Percentiles rank a stretch among this genome's conserved stretches.
Conservation (phyloP, 2,113 vertebrate species). For the Vulpes ferrilata region DNA sequence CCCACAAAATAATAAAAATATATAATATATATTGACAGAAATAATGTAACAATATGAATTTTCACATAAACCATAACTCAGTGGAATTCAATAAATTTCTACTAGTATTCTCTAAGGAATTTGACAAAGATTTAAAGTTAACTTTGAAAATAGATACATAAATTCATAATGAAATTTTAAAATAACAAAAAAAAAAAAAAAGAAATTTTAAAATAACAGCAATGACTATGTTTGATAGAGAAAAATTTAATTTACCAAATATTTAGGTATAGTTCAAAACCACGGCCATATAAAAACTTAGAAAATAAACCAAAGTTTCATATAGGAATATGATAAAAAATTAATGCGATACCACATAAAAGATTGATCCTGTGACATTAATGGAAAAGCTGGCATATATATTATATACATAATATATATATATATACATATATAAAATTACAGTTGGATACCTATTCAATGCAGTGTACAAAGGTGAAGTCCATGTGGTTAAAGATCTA, state of each 20-base stretch:
- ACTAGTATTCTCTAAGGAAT: background rate
- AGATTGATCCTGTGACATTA: background rate
- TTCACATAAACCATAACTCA: background rate
- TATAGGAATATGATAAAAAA: background rate
- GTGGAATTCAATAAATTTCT: background rate
- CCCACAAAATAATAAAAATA: background rate
- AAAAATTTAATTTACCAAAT: background rate
- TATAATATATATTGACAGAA: background rate
- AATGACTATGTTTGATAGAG: background rate
- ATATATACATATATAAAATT: background rate
- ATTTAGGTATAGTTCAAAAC: constrained; percentile 2
- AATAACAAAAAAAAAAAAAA: too few relatives aligned
- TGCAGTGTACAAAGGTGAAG: background rate
- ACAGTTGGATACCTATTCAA: background rate
- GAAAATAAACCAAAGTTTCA: background rate
- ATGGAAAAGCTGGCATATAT: background rate
- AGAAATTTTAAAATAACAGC: background rate
- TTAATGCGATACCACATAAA: background rate
- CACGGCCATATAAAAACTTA: background rate
- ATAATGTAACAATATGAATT: background rate
- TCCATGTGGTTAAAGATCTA: background rate
- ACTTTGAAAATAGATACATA: constrained; percentile 2
- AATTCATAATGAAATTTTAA: background rate
- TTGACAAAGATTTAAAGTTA: background rate
- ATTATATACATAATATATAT: too few relatives aligned